Evolutionary conservation across 2,113 vertebrate species (phyloP).

Genomic region (Numenius arquata): DNA sequence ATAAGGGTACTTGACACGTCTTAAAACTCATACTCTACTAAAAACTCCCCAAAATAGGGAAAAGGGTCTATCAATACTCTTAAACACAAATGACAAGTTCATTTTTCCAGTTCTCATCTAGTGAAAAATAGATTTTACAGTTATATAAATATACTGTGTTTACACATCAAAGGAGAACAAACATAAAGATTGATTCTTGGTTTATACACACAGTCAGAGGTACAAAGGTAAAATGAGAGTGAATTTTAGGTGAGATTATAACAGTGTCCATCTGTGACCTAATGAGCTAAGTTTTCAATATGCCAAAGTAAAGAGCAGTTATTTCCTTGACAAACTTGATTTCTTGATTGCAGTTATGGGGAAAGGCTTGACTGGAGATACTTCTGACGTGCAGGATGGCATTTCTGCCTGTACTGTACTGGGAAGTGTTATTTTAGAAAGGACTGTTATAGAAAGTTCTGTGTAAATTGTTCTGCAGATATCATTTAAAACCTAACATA

Average conservation of each 20-base stretch:
- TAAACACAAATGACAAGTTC: neutral
- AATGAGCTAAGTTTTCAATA: neutral
- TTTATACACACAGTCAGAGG: neutral
- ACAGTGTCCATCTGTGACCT: neutral
- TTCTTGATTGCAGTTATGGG: neutral
- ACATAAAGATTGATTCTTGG: neutral
- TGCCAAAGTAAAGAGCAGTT: neutral
- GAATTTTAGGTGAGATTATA: neutral
- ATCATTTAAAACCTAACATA: neutral
- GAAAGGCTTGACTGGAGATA: neutral
- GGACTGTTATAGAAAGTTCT: neutral
- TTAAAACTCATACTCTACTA: neutral
- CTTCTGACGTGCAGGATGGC: neutral
- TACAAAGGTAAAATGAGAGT: neutral
- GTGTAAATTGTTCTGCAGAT: neutral
- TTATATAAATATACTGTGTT: neutral
- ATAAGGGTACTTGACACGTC: neutral
- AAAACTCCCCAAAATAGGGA: neutral
- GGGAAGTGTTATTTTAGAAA: neutral
- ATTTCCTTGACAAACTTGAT: neutral
- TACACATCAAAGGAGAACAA: neutral
- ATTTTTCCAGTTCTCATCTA: neutral
- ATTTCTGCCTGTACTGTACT: neutral
- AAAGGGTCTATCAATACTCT: neutral
- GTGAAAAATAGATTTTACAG: neutral